Conservation (phyloP, 2,113 vertebrate species). For the Myiagra hebetior region DNA sequence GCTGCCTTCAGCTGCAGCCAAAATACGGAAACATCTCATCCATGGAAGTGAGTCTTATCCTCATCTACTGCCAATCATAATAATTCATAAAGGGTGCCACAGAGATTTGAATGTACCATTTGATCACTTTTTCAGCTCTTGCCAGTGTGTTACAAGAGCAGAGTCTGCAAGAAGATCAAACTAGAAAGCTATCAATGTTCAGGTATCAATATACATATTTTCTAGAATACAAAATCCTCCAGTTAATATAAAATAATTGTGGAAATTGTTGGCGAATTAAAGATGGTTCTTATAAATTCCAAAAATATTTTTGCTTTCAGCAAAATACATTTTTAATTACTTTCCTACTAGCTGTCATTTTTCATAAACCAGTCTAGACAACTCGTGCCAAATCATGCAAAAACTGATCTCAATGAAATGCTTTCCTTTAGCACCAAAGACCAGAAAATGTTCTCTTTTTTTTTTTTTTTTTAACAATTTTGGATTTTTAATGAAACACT, state of each 20-base stretch:
- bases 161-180: neutral
- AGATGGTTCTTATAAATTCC: conserved; percentile 79
- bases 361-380: conserved; percentile 79
- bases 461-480: neutral
- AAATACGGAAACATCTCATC: neutral
- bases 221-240: conserved; percentile 35
- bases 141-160: neutral
- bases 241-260: conserved; percentile 61
- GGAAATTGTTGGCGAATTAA: conserved; percentile 74
- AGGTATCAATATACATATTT: neutral
- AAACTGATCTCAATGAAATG: conserved; percentile 71
- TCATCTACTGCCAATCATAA: conserved; percentile 31
- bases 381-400: conserved; percentile 76
- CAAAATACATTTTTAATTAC: conserved; percentile 87
- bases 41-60: neutral
- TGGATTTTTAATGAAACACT: neutral
- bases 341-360: conserved; percentile 82
- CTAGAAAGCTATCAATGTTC: neutral
- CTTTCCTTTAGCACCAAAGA: conserved; percentile 63
- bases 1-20: neutral
- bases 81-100: conserved; percentile 23
- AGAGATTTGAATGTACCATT: neutral
- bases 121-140: neutral
- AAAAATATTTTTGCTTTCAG: conserved; percentile 85
- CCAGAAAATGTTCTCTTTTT: conserved; percentile 12